Conservation (phyloP, 2,113 vertebrate species). For the Chionomys nivalis region DNA sequence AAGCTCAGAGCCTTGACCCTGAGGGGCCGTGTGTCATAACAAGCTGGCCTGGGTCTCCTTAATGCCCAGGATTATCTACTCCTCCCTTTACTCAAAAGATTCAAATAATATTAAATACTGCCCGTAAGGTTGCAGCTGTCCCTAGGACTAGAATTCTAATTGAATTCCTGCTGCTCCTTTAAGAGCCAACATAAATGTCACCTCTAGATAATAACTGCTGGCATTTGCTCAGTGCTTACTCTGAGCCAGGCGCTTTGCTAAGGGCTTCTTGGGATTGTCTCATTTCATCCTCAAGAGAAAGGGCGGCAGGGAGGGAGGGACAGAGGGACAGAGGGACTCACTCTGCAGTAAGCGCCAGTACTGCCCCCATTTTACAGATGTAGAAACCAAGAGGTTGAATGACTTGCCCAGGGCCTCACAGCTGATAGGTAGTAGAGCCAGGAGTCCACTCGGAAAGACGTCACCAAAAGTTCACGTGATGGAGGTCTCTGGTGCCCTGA, state of each 20-base stretch:
- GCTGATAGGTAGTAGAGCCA: not conserved
- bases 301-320: not conserved
- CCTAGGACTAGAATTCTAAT: conserved; percentile 66
- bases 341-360: conserved; percentile 13
- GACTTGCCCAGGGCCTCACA: not conserved
- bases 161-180: conserved; percentile 73
- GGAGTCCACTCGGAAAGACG: too few species aligned
- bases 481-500: not conserved
- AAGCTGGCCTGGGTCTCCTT: conserved; percentile 20
- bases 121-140: conserved; percentile 63
- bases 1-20: not conserved
- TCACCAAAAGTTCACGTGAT: not conserved
- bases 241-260: conserved; percentile 70
- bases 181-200: conserved; percentile 79
- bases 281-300: conserved; percentile 45
- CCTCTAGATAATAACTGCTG: conserved; percentile 72
- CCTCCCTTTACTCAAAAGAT: conserved; percentile 50
- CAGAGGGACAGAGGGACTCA: not conserved
- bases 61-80: conserved; percentile 60
- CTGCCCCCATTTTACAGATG: conserved; percentile 71
- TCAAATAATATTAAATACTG: conserved; percentile 72
- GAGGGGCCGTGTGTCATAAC: not conserved
- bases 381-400: conserved; percentile 59
- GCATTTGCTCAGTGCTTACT: conserved; percentile 74
- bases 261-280: conserved; percentile 62